A percentile compares a stretch with the other conserved stretches of the same genome.
These are phyloP conservation scores for Tenthredo livida DNA, from an alignment of 2,888 invertebrate genomes.

Conservation along the genomic window DNA sequence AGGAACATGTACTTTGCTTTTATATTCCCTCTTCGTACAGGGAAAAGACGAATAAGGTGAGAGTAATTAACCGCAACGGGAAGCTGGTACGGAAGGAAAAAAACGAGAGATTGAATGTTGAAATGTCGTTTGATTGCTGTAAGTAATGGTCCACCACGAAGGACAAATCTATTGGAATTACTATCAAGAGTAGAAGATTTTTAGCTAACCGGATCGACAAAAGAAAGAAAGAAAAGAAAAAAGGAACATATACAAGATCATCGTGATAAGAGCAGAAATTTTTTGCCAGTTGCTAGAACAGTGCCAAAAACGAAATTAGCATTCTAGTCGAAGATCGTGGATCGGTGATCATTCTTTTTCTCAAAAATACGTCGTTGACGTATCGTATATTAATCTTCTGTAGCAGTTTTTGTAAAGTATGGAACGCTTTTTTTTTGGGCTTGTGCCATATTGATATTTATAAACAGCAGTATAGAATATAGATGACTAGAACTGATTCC, in stretches of 20 bases:
- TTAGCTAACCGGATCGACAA: not conserved
- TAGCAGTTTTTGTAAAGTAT: not conserved
- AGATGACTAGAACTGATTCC: not conserved
- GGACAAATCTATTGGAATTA: not conserved
- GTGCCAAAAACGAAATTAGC: constrained; percentile 22
- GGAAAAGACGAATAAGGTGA: not conserved
- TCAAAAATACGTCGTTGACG: constrained; percentile 4
- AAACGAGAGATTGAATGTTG: not conserved
- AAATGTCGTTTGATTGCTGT: constrained; percentile 5
- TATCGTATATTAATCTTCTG: not conserved
- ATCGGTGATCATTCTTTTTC: not conserved
- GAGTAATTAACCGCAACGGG: constrained; percentile 35
- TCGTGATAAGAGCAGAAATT: constrained; percentile 2
- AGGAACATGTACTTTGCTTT: not conserved
- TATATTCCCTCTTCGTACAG: not conserved
- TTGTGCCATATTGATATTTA: not conserved
- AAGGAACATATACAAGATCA: not conserved
- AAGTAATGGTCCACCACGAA: not conserved
- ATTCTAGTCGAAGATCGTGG: constrained; percentile 4
- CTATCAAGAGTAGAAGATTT: not conserved
- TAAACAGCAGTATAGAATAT: not conserved
- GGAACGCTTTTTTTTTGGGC: constrained; percentile 2
- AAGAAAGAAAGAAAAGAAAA: not conserved
- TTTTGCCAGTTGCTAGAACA: not conserved
- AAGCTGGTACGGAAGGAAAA: not conserved